A percentile compares a stretch with the other conserved stretches of the same genome.
Conservation (phyloP, 2,888 invertebrate genomes). For the Drosophila phalerata region DNA sequence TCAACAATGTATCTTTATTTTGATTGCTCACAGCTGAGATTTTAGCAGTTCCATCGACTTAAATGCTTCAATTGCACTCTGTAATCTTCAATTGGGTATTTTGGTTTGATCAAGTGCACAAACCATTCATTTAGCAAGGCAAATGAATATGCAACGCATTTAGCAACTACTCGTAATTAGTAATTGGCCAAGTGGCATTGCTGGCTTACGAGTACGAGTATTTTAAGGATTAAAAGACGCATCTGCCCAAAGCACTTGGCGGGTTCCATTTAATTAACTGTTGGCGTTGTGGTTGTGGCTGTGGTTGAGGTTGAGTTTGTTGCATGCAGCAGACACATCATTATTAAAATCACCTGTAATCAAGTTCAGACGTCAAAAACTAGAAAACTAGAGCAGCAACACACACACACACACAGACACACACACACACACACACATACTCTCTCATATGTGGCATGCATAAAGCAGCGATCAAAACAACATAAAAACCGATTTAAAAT, state of each 20-base stretch:
- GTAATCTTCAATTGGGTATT: constrained; percentile 20
- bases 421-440: constrained; percentile 8
- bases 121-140: constrained; percentile 30
- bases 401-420: constrained; percentile 37
- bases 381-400: constrained; percentile 62
- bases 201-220: constrained; percentile 6
- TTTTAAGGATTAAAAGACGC: constrained; percentile 44
- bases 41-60: constrained; percentile 1
- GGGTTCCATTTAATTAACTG: constrained; percentile 65
- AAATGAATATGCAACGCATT: constrained; percentile 38
- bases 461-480: constrained; percentile 73
- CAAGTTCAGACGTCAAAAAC: constrained; percentile 79
- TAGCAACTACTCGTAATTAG: constrained; percentile 45
- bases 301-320: constrained; percentile 19
- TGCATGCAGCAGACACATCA: constrained; percentile 62
- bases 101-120: constrained; percentile 25
- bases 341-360: constrained; percentile 79
- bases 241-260: constrained; percentile 42
- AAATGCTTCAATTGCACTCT: constrained; percentile 17
- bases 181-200: constrained; percentile 49
- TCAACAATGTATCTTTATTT: not conserved
- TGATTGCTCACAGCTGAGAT: not conserved
- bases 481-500: constrained; percentile 81
- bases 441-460: constrained; percentile 10
- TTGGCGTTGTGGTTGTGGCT: constrained; percentile 25